Base-by-base conservation (phyloP, 1,140 invertebrate genomes). In the Antheraea mylitta region DNA sequence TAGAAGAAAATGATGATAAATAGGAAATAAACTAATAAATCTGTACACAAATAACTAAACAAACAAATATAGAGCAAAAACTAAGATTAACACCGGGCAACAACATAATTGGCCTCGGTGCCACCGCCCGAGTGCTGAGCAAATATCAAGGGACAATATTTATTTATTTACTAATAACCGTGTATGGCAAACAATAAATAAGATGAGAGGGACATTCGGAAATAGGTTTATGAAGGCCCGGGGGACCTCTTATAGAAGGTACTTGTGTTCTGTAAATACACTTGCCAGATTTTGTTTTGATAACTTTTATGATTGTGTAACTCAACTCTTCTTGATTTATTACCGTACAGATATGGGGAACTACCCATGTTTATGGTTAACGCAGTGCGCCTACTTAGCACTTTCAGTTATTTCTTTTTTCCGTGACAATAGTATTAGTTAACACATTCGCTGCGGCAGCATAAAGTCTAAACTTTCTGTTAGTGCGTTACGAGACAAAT, bases 131-230 rank as follows among this genome's bases (percentile, higher is more conserved):
- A 91, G 89, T 79, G 87, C 74, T 79, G 61, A 13, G 72, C 86
- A 91, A 88, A 91, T 67, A 91, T 61, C 42, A 68, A 73, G 84
- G 87, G 80, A 87, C 83, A 81, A 86, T 87, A 87, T 89, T 87
- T 89, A 87, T 89, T 90, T 90, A 87, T 88, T 89, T 87, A 83
- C 87, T 91, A 91, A 91, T 91, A 89, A 89, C 86, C 73, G 72
- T 77, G 74, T 79, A 81, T 78, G 65, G 80, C 83, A 87, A 87
- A 89, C 82, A 88, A 87, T 90, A 89, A 89, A 88, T 85, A 89
- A 86, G 79, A 86, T 84, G 85, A 83, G 82, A 89, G 85, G 83
- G 85, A 86, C 85, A 82, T 81, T 81, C 69, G 81, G 82, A 86
- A 89, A 91, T 91, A 75, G 86, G 87, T 85, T 91, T 91, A 91